Evolutionary conservation across 2,113 vertebrate genomes (phyloP), one percentile per base, ranked within the genome.

Genomic region (Varanus komodoensis): DNA sequence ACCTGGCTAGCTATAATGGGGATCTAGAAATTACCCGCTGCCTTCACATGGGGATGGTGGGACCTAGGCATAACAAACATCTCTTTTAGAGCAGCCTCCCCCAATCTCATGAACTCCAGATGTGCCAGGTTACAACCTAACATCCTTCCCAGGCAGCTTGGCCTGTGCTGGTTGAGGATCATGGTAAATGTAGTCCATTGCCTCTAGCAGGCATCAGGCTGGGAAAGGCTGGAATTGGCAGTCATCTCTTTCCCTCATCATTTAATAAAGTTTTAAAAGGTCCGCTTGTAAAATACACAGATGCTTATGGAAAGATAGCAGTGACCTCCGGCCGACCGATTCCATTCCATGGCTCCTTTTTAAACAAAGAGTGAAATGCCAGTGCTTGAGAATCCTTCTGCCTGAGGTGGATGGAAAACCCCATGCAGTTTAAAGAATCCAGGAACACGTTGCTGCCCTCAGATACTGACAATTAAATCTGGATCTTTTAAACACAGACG

Each of bases 391-490:
- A 9, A 3, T 34, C 23, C 85, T 25, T 32, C 50, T 48, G 29
- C 3, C 23, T 8, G 48, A 6, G 12, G 29, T 8, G 48, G 50
- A 2, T 2, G 32, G 44, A 57, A 57, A 81, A n/a, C n/a, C 50
- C 29, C 6, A 81, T 50, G 57, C 50, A 57, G n/a, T 52, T 77
- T n/a, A 75, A 75, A 74, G 12, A 12, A 8, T 86, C 54, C 34
- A 52, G 32, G n/a, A 75, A 57, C 71, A 61, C 34, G 54, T 21
- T 23, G n/a, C n/a, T 44, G 50, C 71, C 38, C 77, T 75, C 71
- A 34, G 61, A 86, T 54, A 9, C 71, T 86, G 54, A 34, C 85
- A 75, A 86, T 86, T 86, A 75, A 86, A 77, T 44, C n/a, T 15
- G n/a, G 34, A 77, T 86, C 34, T 21, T 57, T 61, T 84, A 84